These are phyloP conservation scores for Epinotia demarniana DNA, from an alignment of 2,888 invertebrate species.

Conservation along the genomic window DNA sequence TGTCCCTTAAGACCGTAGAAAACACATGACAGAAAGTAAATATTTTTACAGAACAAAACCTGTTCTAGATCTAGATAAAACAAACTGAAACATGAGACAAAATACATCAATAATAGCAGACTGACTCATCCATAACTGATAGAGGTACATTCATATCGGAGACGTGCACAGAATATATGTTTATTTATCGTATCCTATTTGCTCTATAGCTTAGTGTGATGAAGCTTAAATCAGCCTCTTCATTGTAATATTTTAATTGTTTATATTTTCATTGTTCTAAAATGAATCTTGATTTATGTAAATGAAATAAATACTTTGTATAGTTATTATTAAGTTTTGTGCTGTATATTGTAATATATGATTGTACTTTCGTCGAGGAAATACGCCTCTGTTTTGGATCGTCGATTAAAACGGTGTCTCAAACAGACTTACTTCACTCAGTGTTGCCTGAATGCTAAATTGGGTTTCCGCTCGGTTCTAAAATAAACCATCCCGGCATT, in stretches of 20 bases:
- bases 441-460: too few species aligned
- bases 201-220: slow-evolving; percentile 5
- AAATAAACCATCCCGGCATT: too few species aligned
- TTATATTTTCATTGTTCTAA: too few species aligned
- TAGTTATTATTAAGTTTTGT: too few species aligned
- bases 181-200: slow-evolving; percentile 26
- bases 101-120: slow-evolving; percentile 24
- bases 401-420: too few species aligned
- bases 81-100: slow-evolving; percentile 10
- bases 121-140: slow-evolving; percentile 23
- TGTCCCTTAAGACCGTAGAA: background rate
- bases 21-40: background rate
- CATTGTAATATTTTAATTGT: background rate
- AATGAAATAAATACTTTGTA: too few species aligned
- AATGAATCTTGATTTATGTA: too few species aligned
- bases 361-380: too few species aligned
- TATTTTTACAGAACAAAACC: background rate
- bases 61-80: slow-evolving; percentile 11
- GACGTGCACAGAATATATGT: slow-evolving; percentile 32
- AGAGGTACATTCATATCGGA: slow-evolving; percentile 9
- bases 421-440: too few species aligned
- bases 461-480: too few species aligned
- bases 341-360: too few species aligned
- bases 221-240: slow-evolving; percentile 5
- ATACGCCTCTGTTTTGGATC: too few species aligned